Conservation (phyloP, 2,888 invertebrate species). For the Petrolisthes cinctipes region DNA sequence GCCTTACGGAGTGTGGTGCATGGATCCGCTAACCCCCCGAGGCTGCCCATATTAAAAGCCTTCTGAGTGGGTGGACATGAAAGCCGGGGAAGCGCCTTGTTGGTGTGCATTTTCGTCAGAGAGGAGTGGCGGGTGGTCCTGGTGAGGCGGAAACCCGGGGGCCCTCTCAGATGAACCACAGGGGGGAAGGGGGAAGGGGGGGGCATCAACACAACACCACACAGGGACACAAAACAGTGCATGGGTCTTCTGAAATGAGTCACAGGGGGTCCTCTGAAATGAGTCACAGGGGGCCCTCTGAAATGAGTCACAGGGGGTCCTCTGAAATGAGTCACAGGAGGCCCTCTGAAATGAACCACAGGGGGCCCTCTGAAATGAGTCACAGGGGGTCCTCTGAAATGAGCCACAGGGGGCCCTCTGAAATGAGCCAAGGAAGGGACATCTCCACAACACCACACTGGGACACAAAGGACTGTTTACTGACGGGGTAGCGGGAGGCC, state of each 20-base stretch:
- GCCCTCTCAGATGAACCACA: too few relatives aligned
- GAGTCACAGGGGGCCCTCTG: not conserved
- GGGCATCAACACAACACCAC: too few relatives aligned
- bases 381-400: not conserved
- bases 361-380: too few relatives aligned
- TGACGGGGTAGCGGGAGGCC: conserved; percentile 23
- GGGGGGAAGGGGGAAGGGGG: too few relatives aligned
- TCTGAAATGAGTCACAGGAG: not conserved
- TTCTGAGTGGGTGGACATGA: conserved; percentile 33
- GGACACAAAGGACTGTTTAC: conserved; percentile 43
- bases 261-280: too few relatives aligned
- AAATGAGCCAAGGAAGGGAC: not conserved
- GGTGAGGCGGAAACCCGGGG: not conserved
- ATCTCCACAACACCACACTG: too few relatives aligned
- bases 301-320: not conserved
- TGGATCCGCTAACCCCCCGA: not conserved
- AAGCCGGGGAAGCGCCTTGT: conserved; percentile 41
- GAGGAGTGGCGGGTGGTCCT: conserved; percentile 19
- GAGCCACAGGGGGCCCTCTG: not conserved
- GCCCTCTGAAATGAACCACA: not conserved
- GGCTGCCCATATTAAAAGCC: conserved; percentile 5
- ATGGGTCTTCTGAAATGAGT: too few relatives aligned
- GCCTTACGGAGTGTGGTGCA: not conserved
- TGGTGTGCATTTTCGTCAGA: conserved; percentile 28
- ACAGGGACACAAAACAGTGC: too few relatives aligned